These are phyloP conservation scores for Clavelina lepadiformis DNA, from an alignment of 23 tunicate genomes.

Conservation along the genomic window DNA sequence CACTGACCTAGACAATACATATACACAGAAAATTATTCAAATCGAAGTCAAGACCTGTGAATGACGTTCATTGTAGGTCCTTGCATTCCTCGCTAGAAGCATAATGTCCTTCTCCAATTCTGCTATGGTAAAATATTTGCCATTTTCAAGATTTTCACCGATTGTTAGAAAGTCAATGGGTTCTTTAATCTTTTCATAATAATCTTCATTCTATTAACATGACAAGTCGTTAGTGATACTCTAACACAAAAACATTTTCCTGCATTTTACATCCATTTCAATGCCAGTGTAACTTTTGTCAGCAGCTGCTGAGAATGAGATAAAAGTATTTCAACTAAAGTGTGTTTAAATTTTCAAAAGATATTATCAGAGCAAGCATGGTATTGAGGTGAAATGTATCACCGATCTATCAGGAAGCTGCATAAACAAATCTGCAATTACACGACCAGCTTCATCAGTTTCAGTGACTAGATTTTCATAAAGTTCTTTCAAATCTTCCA, in stretches of 20 bases:
- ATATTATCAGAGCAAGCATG: no score
- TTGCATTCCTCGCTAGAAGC: conserved; percentile 81
- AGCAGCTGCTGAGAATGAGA: no score
- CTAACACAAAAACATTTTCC: no score
- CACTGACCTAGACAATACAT: no score
- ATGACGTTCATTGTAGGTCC: conserved; percentile 72
- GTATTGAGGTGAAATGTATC: no score
- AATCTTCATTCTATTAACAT: conserved; percentile 66
- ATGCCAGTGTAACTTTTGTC: no score
- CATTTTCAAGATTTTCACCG: conserved; percentile 45
- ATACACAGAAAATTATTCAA: background rate
- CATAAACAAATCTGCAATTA: conserved; percentile 85
- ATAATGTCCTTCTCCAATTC: conserved; percentile 72
- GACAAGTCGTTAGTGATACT: no score
- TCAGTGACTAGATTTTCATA: conserved; percentile 61
- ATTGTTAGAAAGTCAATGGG: conserved; percentile 86
- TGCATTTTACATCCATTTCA: no score
- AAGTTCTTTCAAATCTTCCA: conserved; percentile 53
- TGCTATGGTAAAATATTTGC: conserved; percentile 28
- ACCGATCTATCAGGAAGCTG: conserved; percentile 57
- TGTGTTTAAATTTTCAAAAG: no score
- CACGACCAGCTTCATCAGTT: conserved; percentile 77
- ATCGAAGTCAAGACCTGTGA: conserved; percentile 53
- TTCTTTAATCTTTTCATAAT: conserved; percentile 73
- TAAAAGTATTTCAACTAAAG: no score